Conservation (phyloP, 1,140 invertebrate species). For the Stegodyphus dumicola region DNA sequence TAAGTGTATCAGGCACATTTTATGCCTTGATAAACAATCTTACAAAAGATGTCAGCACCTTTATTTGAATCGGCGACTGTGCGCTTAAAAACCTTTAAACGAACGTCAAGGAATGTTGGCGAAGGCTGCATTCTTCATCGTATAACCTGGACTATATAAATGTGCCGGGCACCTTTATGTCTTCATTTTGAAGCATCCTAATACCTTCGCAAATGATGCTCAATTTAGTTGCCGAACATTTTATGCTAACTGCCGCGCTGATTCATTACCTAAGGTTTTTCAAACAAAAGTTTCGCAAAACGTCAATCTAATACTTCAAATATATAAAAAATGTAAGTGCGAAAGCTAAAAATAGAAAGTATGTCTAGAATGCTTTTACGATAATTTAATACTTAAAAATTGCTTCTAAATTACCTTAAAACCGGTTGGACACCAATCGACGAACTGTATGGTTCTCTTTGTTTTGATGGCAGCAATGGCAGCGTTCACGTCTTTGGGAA, state of each 20-base stretch:
- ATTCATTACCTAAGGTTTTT: no score
- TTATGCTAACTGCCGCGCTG: no score
- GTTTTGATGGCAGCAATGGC: conserved; percentile 88
- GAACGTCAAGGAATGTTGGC: not conserved
- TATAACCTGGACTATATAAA: not conserved
- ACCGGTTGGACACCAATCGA: conserved; percentile 70
- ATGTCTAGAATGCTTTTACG: not conserved
- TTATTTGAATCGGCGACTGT: no score
- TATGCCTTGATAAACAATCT: no score
- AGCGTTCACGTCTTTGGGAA: conserved; percentile 84
- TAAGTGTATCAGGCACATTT: no score
- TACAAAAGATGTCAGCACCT: no score
- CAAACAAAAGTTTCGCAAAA: no score
- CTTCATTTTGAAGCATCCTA: no score
- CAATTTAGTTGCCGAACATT: no score
- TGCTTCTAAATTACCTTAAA: conserved; percentile 59
- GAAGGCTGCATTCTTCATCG: not conserved
- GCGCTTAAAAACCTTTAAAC: no score
- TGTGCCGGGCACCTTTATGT: not conserved
- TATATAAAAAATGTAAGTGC: not conserved
- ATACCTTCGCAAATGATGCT: no score
- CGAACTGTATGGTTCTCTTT: conserved; percentile 76
- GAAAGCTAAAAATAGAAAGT: not conserved
- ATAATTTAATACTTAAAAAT: not conserved
- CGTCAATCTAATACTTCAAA: not conserved